A percentile compares a stretch with the other conserved stretches of the same genome.
Conservation (phyloP, 1,140 invertebrate species). For the Drosophila rhopaloa region DNA sequence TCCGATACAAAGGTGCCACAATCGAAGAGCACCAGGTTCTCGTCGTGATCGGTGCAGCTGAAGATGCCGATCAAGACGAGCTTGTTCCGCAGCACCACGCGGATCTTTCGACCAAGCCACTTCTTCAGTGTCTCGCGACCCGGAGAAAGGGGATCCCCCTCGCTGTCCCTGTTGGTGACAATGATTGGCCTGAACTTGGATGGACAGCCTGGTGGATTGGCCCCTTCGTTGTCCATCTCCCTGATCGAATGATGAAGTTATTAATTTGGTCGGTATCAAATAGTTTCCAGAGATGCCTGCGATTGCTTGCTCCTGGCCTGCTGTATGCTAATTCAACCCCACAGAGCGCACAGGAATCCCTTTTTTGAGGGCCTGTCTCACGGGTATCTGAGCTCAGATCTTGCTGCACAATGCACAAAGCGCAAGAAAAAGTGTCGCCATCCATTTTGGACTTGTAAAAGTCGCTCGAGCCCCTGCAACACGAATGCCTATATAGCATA, state of each 20-base stretch:
- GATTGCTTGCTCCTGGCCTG: conserved; percentile 1
- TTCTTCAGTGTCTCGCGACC: conserved; percentile 22
- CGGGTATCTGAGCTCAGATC: conserved; percentile 44
- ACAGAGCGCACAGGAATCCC: conserved; percentile 4
- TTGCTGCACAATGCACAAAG: conserved; percentile 60
- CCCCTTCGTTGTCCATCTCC: not conserved
- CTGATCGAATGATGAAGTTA: conserved; percentile 17
- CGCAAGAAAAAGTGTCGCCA: conserved; percentile 74
- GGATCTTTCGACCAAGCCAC: conserved; percentile 35
- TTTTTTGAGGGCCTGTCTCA: conserved; percentile 16
- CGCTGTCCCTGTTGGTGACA: conserved; percentile 9
- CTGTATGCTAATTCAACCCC: conserved; percentile 29
- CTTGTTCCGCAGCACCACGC: conserved; percentile 40
- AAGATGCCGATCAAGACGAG: conserved; percentile 42
- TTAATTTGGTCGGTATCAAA: conserved; percentile 16
- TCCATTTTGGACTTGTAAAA: conserved; percentile 58
- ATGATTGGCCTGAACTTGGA: not conserved
- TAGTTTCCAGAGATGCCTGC: not conserved
- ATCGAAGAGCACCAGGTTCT: conserved; percentile 41
- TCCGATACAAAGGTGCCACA: not conserved
- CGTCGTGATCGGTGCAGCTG: conserved; percentile 50
- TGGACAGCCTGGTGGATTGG: too few relatives aligned
- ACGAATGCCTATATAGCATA: conserved; percentile 57
- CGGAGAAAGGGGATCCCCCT: not conserved
- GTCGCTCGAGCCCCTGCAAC: conserved; percentile 54